Conservation (phyloP, 1,140 invertebrate species). For the Zaprionus davidi region DNA sequence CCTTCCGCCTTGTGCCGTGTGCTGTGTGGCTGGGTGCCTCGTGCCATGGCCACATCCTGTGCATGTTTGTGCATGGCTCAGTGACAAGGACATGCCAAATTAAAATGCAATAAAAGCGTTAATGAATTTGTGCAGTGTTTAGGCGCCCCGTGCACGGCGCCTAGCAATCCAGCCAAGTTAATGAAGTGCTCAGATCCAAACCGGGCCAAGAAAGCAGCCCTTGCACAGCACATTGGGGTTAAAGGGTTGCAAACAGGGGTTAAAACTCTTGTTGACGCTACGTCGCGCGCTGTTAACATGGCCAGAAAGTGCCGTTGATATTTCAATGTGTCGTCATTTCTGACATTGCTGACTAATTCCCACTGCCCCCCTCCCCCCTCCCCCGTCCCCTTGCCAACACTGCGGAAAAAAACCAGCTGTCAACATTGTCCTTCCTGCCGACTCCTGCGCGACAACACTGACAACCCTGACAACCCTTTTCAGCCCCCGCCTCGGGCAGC, state of each 20-base stretch:
- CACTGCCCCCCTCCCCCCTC: not conserved
- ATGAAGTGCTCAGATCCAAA: constrained; percentile 56
- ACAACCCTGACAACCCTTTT: constrained; percentile 60
- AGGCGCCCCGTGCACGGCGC: constrained; percentile 14
- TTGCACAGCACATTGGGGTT: constrained; percentile 7
- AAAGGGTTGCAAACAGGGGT: constrained; percentile 47
- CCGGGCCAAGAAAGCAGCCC: constrained; percentile 20
- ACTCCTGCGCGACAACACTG: constrained; percentile 40
- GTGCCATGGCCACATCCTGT: constrained; percentile 60
- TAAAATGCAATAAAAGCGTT: constrained; percentile 81
- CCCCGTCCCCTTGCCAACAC: not conserved
- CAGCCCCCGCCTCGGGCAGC: constrained; percentile 48
- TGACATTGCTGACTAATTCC: constrained; percentile 78
- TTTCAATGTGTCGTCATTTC: constrained; percentile 72
- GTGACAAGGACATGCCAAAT: constrained; percentile 77
- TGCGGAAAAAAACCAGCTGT: constrained; percentile 64
- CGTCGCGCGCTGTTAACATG: constrained; percentile 64
- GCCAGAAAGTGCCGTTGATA: constrained; percentile 62
- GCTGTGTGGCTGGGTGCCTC: not conserved
- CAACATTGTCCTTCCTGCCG: constrained; percentile 63
- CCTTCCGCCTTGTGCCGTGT: constrained; percentile 9
- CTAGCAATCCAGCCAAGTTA: constrained; percentile 40
- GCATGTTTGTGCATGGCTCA: constrained; percentile 74
- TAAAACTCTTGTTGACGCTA: constrained; percentile 59
- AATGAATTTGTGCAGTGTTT: constrained; percentile 56